Evolutionary conservation across 2,113 vertebrate species (phyloP), one percentile per base, ranked within the genome.

Genomic region (Bos javanicus): DNA sequence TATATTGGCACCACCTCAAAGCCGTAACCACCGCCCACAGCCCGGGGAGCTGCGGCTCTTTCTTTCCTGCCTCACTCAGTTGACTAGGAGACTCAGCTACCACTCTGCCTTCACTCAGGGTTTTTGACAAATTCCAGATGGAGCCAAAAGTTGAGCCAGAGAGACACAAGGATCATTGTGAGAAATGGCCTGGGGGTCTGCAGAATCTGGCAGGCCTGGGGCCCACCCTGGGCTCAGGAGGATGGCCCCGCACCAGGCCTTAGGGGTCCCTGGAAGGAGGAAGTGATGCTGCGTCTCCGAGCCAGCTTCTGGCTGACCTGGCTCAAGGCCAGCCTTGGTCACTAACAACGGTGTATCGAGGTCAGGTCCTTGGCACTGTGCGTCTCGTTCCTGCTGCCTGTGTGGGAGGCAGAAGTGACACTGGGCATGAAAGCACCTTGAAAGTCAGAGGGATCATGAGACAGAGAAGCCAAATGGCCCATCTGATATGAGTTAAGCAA

Each of bases 51-150:
- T 33, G 43, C 15, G 46, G 16, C 46, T 50, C 50, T 21, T 33
- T 54, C 48, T n/a, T n/a, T 82, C 19, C 50, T 54, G 19, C 19
- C 11, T 82, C 19, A 19, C 80, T n/a, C 11, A 0, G 0, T 54
- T 52, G 80, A 33, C 33, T 14, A 13, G 5, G 50, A 82, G 3
- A 54, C 30, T 7, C 33, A n/a, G 80, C 50, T n/a, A 21, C 50
- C 33, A 11, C 80, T 36, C 80, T n/a, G 30, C 33, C 80, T 54
- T 82, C 80, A n/a, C 30, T n/a, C 3, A 2, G 48, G 50, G 3
- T 23, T 54, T 28, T 54, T 52, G 30, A 33, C 6, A n/a, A n/a
- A 50, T 14, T 21, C 19, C 33, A 54, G 80, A 54, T 7, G 33
- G 80, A 54, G 19, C 50, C 30, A 82, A n/a, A 54, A 13, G 25